These are phyloP conservation scores for Chrysaora quinquecirrha DNA, from an alignment of 30 jellyfish, hydroid and myxozoan species.

Conservation along the genomic window DNA sequence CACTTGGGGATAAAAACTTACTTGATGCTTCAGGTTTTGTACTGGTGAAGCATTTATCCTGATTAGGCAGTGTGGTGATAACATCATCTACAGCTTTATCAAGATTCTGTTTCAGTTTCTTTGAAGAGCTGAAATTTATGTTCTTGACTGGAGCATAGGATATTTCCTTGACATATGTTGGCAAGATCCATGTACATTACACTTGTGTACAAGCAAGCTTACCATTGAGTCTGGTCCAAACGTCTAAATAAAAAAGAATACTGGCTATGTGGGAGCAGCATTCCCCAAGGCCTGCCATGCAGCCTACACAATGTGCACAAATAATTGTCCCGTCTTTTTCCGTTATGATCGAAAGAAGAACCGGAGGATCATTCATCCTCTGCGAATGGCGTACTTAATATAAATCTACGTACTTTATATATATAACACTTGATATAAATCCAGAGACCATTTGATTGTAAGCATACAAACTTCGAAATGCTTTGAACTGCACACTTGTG, in stretches of 20 bases:
- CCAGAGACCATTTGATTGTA: conserved; percentile 63
- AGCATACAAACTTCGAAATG: conserved; percentile 32
- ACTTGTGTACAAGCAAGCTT: conserved; percentile 69
- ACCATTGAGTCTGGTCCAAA: conserved; percentile 61
- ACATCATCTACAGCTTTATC: conserved; percentile 39
- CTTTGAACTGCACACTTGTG: conserved; percentile 23
- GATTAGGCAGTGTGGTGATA: conserved; percentile 22
- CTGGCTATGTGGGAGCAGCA: conserved; percentile 71
- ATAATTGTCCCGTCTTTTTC: conserved; percentile 52
- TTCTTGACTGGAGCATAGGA: conserved; percentile 41
- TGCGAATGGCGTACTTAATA: conserved; percentile 63
- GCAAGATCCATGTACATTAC: conserved; percentile 57
- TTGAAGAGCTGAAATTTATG: conserved; percentile 48
- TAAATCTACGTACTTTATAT: conserved; percentile 25
- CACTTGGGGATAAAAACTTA: conserved; percentile 28
- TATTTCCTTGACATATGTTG: conserved; percentile 55
- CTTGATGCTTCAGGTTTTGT: conserved; percentile 1
- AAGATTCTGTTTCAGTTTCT: conserved; percentile 26
- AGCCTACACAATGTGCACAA: conserved; percentile 54
- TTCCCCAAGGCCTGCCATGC: conserved; percentile 72
- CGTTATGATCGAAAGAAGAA: conserved; percentile 35
- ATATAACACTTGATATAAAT: conserved; percentile 47
- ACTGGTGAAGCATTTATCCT: conserved; percentile 33
- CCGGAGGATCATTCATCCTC: conserved; percentile 60
- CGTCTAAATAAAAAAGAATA: conserved; percentile 35